These are phyloP conservation scores for Podocnemis expansa DNA, from an alignment of 2,113 vertebrate species.

Conservation along the genomic window DNA sequence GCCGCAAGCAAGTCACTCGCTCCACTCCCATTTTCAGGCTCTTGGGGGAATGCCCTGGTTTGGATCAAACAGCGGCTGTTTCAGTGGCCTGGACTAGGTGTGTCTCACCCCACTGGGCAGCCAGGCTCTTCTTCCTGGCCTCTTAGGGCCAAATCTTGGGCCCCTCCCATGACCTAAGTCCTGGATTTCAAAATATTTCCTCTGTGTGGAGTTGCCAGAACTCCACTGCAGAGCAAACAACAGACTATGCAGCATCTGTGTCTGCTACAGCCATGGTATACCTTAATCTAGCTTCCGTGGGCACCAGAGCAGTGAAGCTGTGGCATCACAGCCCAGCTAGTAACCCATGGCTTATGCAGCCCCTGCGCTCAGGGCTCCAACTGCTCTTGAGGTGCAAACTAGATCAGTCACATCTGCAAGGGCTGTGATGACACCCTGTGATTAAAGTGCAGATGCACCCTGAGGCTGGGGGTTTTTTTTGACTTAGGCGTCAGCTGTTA, in stretches of 20 bases:
- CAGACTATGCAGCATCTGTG: not conserved
- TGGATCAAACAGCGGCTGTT: not conserved
- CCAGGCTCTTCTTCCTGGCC: not conserved
- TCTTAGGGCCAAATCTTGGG: not conserved
- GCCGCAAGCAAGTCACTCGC: not conserved
- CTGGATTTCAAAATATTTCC: not conserved
- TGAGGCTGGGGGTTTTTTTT: not conserved
- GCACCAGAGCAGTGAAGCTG: too few relatives aligned
- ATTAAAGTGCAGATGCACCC: too few relatives aligned
- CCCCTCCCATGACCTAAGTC: too few relatives aligned
- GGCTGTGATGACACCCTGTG: not conserved
- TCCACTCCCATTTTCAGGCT: not conserved
- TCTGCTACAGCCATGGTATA: not conserved
- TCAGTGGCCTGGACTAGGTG: not conserved
- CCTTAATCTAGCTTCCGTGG: not conserved
- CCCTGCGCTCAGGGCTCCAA: not conserved
- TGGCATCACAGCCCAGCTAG: not conserved
- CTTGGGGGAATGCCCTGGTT: not conserved
- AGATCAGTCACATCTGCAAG: too few relatives aligned
- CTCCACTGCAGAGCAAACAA: not conserved
- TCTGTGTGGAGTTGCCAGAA: not conserved
- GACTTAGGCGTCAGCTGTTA: constrained; percentile 92
- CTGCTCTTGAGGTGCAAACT: too few relatives aligned
- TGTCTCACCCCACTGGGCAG: not conserved
- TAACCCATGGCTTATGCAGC: not conserved